These are phyloP conservation scores for Labeo calbasu DNA, from an alignment of 2,797 vertebrate genomes.

Conservation along the genomic window DNA sequence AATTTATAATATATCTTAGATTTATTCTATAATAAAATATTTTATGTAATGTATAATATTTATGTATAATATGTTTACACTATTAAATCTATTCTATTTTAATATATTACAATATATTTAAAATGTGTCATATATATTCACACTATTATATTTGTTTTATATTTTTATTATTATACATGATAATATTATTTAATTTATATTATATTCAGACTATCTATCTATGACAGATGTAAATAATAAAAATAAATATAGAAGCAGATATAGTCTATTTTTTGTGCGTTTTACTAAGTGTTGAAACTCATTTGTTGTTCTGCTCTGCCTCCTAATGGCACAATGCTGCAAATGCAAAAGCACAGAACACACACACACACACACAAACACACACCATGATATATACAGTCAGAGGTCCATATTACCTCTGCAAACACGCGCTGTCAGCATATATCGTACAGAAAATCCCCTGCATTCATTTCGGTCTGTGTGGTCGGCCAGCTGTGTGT, in stretches of 20 bases:
- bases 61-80: no score
- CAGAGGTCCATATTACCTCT: background rate
- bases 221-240: background rate
- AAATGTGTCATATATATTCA: background rate
- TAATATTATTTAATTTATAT: no score
- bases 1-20: background rate
- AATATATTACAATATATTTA: no score
- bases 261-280: background rate
- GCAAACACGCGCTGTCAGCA: background rate
- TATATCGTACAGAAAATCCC: slow-evolving; percentile 28
- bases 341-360: background rate
- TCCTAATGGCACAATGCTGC: background rate
- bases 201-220: background rate
- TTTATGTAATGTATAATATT: background rate
- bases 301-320: slow-evolving; percentile 35
- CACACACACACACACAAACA: background rate
- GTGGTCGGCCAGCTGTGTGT: slow-evolving; percentile 64
- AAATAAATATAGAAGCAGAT: background rate
- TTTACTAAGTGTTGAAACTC: background rate
- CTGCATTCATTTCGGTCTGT: slow-evolving; percentile 64
- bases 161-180: no score
- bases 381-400: background rate
- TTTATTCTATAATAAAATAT: background rate
- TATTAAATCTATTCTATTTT: no score
- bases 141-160: background rate